These are phyloP conservation scores for Perodicticus potto DNA, from an alignment of 2,797 vertebrate species.

Conservation along the genomic window DNA sequence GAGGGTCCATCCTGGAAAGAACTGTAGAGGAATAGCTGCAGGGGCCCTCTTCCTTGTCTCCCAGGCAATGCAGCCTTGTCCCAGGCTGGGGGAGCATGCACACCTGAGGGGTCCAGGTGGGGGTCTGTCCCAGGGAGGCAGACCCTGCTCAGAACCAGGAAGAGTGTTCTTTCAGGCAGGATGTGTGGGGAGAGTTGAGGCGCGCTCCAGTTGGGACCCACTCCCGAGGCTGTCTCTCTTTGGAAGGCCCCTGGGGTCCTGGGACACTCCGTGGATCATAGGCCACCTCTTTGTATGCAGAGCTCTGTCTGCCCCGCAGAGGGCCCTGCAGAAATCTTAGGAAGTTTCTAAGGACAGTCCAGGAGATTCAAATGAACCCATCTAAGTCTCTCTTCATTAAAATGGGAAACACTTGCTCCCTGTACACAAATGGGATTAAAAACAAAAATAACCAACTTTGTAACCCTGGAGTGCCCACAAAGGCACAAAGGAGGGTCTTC, in stretches of 20 bases:
- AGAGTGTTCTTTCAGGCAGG: not conserved
- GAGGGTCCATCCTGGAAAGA: not conserved
- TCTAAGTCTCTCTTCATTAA: not conserved
- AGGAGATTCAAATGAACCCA: not conserved
- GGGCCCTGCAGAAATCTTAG: not conserved
- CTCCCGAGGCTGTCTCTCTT: not conserved
- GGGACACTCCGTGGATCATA: not conserved
- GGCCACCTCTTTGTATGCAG: not conserved
- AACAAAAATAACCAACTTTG: not conserved
- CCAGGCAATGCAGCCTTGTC: not conserved
- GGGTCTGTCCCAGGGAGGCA: not conserved
- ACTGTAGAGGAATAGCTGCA: not conserved
- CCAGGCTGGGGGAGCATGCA: not conserved
- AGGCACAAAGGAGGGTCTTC: not conserved
- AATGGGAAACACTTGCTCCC: not conserved
- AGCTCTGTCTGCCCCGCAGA: not conserved
- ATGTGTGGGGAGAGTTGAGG: accelerated
- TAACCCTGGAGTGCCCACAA: accelerated
- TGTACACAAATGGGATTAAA: not conserved
- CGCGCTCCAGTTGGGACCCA: not conserved
- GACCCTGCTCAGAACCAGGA: not conserved
- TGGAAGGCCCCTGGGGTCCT: not conserved
- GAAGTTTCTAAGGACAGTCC: not conserved
- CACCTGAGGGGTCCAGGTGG: not conserved
- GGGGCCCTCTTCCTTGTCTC: not conserved